Evolutionary conservation across 2,888 invertebrate species (phyloP), one percentile per base, ranked within the genome.

Genomic region (Spodoptera picta): DNA sequence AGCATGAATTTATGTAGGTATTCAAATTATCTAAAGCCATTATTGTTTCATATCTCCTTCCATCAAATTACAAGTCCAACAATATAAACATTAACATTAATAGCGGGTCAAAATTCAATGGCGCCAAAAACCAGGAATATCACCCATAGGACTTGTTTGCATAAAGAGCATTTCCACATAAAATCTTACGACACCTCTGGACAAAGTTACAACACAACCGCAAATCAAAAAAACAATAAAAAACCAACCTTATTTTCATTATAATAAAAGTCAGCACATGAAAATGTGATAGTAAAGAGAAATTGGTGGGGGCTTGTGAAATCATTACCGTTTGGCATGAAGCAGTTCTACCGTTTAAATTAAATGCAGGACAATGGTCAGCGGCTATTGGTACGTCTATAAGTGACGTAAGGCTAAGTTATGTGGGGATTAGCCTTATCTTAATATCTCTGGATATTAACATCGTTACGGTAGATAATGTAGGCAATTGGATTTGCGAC

Each of bases 301-400:
- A 47, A 31, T 48, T 69, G 61, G 74, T 73, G 74, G 82, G 80
- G 83, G 85, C 83, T 85, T 87, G 87, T 88, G 89, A 91, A 93
- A 92, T 93, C 91, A 93, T 93, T 94, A 92, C 86, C 73, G 78
- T 70, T 69, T 75, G 78, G 83, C 85, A 83, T 76, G 69, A 79
- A 79, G 80, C 78, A 71, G 77, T 83, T 19, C 83, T 83, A 85
- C 90, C 87, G 92, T 92, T 92, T 93, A 93, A 94, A 90, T 94
- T 93, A 93, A 93, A 92, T 89, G 86, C 87, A 90, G 93, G 93
- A 94, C 93, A 93, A 93, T 93, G 94, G 94, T 93, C 93, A 93
- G 90, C 80, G 86, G 86, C 78, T 84, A 81, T 87, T 86, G 84
- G 87, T 90, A 86, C 83, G 81, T 86, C 83, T 86, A 89, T 89